phyloP scores from a whole-genome alignment of 2,888 invertebrate species.

The Eremobia ochroleuca region DNA sequence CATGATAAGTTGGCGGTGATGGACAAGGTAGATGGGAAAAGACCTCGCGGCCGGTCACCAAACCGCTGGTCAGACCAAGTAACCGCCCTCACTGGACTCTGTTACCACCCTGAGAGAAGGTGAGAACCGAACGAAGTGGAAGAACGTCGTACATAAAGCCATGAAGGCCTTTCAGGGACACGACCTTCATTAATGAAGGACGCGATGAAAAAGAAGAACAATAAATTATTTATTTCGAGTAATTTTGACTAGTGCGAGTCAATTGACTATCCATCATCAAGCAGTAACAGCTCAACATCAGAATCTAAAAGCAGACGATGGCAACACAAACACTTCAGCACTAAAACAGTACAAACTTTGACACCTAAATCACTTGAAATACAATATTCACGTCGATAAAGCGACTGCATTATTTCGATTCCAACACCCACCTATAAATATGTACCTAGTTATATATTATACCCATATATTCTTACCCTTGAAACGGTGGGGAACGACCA shows the following conservation, averaged over 20 bases:
- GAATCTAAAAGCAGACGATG: not conserved
- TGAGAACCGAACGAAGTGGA: no score
- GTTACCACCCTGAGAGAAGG: no score
- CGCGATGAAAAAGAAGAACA: not conserved
- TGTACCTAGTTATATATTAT: slow-evolving; percentile 78
- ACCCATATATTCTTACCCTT: slow-evolving; percentile 89
- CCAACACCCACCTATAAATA: slow-evolving; percentile 74
- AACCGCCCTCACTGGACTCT: no score
- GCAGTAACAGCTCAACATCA: not conserved
- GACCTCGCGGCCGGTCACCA: no score
- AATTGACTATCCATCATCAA: not conserved
- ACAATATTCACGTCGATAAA: slow-evolving; percentile 76
- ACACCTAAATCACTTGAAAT: slow-evolving; percentile 68
- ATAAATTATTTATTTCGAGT: not conserved
- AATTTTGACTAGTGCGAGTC: not conserved
- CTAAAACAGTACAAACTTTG: slow-evolving; percentile 36
- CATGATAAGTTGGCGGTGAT: no score
- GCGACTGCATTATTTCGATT: slow-evolving; percentile 79
- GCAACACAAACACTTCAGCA: slow-evolving; percentile 2
- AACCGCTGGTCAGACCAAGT: no score
- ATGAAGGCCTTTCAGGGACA: not conserved
- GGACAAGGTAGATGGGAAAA: no score
- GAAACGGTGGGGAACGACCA: slow-evolving; percentile 89
- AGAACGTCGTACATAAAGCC: no score
- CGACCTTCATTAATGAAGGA: not conserved